Evolutionary conservation across 2,888 invertebrate species (phyloP).

Genomic region (Tyria jacobaeae): DNA sequence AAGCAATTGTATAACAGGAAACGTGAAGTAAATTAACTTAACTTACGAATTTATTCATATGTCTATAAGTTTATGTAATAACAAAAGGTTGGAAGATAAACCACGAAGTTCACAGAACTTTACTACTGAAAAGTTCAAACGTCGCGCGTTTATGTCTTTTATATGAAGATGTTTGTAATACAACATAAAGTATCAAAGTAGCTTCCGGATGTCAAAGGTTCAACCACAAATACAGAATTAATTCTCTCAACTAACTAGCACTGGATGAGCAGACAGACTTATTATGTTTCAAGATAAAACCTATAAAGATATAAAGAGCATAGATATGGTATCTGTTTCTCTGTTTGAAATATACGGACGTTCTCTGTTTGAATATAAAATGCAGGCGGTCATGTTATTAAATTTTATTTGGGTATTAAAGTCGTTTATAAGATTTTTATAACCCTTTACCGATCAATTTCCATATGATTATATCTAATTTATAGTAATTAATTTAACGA

Average conservation of each 20-base stretch:
- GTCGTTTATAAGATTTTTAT: background rate
- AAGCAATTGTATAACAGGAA: background rate
- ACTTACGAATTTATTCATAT: background rate
- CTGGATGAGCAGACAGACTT: slow-evolving; percentile 6
- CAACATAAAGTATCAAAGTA: slow-evolving; percentile 23
- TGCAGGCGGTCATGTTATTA: background rate
- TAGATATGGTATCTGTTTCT: slow-evolving; percentile 41
- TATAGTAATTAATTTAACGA: background rate
- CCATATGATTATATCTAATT: background rate
- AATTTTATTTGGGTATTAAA: background rate
- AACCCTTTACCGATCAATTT: background rate
- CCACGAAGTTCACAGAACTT: slow-evolving; percentile 3
- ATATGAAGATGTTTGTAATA: slow-evolving; percentile 14
- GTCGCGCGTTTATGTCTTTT: slow-evolving; percentile 20
- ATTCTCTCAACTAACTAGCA: slow-evolving; percentile 57
- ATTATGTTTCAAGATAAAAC: slow-evolving; percentile 57
- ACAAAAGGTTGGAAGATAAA: slow-evolving; percentile 1
- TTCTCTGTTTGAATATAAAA: no score
- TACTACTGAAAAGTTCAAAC: slow-evolving; percentile 5
- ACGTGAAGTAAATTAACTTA: background rate
- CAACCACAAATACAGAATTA: slow-evolving; percentile 45
- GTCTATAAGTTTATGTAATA: background rate
- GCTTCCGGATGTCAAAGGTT: slow-evolving; percentile 36
- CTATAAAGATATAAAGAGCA: slow-evolving; percentile 62
- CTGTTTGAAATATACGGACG: slow-evolving; percentile 11